Evolutionary conservation across 2,888 invertebrate species (phyloP), one percentile per base, ranked within the genome.

Genomic region (Aspidiotus destructor): DNA sequence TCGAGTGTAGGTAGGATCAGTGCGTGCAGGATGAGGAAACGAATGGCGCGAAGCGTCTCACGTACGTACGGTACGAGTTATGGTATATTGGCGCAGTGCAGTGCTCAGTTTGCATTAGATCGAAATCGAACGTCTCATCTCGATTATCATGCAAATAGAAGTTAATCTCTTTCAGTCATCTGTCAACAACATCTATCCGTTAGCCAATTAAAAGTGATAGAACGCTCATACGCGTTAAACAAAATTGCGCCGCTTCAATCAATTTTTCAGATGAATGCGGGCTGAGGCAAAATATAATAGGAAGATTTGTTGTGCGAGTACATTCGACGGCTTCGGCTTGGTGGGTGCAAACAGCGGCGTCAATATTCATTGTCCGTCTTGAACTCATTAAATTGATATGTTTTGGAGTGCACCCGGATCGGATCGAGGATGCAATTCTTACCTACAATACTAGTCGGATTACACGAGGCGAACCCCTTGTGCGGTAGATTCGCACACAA

Each of bases 401-500:
- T 48, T 48, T 48, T n/a, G n/a, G 48, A 48, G 11, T 48, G 48
- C 48, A n/a, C n/a, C 48, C 48, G 48, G 48, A 48, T 48, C 28
- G 40, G 55, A n/a, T 54, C 55, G 55, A 54, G 55, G 28, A 48
- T 11, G n/a, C 40, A 28, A 58, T 13, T 40, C 28, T 40, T 28
- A 58, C 40, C 58, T 40, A 40, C 55, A 28, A 40, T 58, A 58
- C 58, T 13, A 58, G 28, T 40, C 58, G 58, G 58, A 58, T 58
- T 58, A 58, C 17, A 8, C 13, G 13, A 13, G 40, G 8, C 16
- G 58, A 58, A 58, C 58, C 58, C 58, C 58, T 58, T 55, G 63
- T 48, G 63, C 63, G 63, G 63, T 63, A 55, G 55, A 63, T n/a
- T 63, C 8, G 54, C 28, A 28, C 53, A 63, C 63, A 63, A 63